Base-by-base conservation (phyloP, 2,888 invertebrate species). In the Tiphia femorata region DNA sequence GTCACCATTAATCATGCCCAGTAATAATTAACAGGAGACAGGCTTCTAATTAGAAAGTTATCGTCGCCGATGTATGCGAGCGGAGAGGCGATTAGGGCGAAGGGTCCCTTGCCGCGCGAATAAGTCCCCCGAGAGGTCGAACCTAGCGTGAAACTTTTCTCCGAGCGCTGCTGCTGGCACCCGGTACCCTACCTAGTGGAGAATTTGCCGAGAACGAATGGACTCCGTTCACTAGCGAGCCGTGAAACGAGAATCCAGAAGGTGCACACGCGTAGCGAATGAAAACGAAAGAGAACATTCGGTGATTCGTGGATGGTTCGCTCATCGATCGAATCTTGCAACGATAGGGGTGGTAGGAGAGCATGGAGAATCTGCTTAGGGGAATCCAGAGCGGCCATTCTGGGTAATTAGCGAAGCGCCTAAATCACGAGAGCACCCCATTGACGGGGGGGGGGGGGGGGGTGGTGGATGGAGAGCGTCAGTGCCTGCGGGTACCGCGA, bases 1-100 rank as follows among this genome's bases (percentile, higher is more conserved):
- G 70, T 72, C 74, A 70, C 67, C 75, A 78, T 76, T 76, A 76
- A 79, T 78, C 77, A 77, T 68, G 61, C 70, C n/a, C n/a, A 62
- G 57, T 73, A 72, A 74, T 79, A 77, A 79, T 80, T 79, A 79
- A 75, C 75, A 67, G 58, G 65, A 67, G 74, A 73, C 76, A 76
- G 71, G 61, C 67, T 70, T 70, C 76, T 77, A 78, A 79, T 78
- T 77, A 77, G 73, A 77, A 76, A 78, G 72, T 77, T 78, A 79
- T 78, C 76, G 75, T 67, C 70, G 61, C 69, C 68, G 71, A 73
- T 75, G 72, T 70, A 69, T 62, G 49, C 21, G 46, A 40, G 47
- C 49, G 52, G 52, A 33, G 62, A 38, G 58, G 62, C 58, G 50
- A 35, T 50, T 48, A 43, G 54, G 40, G 10, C 23, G 37, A 38